Conservation (phyloP, 2,113 vertebrate genomes). For the Lanius collurio region DNA sequence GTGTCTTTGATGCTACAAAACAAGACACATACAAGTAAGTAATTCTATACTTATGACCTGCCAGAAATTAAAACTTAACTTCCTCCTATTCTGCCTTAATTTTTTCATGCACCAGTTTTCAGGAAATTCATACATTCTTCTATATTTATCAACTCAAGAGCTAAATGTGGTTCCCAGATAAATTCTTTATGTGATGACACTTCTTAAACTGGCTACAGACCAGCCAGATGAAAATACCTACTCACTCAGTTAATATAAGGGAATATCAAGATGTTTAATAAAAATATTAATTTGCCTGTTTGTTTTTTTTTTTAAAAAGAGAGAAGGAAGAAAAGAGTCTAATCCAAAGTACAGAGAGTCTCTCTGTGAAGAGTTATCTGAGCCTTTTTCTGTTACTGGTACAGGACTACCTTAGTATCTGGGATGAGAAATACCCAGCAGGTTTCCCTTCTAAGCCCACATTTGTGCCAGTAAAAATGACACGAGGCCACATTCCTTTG, state of each 20-base stretch:
- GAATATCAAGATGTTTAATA: background rate
- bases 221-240: background rate
- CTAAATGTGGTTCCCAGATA: constrained; percentile 8
- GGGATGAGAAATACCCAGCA: background rate
- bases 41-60: background rate
- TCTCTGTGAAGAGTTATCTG: background rate
- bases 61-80: background rate
- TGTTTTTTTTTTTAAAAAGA: background rate
- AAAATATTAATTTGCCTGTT: background rate
- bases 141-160: background rate
- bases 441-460: background rate
- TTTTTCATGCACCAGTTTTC: background rate
- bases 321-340: background rate
- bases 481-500: background rate
- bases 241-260: background rate
- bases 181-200: background rate
- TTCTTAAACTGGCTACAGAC: background rate
- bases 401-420: background rate
- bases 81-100: background rate
- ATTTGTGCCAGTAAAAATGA: background rate
- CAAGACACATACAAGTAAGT: background rate
- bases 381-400: background rate
- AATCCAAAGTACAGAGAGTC: background rate
- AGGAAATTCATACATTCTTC: background rate
- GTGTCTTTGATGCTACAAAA: background rate